Evolutionary conservation across 1,140 invertebrate genomes (phyloP).

Genomic region (Drosophila biarmipes): DNA sequence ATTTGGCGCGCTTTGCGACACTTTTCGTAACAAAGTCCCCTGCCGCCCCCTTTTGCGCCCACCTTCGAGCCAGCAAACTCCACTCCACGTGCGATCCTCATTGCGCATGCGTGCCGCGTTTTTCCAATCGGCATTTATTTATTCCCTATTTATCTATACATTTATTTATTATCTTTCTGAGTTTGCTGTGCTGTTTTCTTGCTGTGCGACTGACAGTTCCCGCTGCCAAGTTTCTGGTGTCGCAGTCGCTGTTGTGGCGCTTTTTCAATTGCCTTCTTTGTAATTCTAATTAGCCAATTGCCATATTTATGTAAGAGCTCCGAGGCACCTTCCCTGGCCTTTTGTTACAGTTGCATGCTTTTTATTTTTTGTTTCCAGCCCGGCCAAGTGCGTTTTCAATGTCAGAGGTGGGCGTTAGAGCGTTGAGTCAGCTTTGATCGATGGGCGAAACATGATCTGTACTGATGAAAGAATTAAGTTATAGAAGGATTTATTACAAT

Average conservation of each 20-base stretch:
- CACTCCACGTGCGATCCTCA: conserved; percentile 56
- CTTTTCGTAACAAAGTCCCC: conserved; percentile 63
- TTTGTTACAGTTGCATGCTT: conserved; percentile 59
- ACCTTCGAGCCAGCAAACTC: conserved; percentile 3
- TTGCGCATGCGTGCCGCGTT: conserved; percentile 71
- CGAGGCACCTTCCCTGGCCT: conserved; percentile 11
- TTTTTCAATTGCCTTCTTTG: conserved; percentile 79
- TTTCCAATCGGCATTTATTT: conserved; percentile 78
- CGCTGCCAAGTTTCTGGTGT: conserved; percentile 26
- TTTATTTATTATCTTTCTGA: conserved; percentile 78
- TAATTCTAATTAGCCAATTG: conserved; percentile 75
- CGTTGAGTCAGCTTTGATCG: conserved; percentile 17
- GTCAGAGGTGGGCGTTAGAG: conserved; percentile 15
- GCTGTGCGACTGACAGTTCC: conserved; percentile 56
- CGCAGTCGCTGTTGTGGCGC: conserved; percentile 68
- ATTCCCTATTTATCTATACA: conserved; percentile 80
- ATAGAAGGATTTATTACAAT: background rate
- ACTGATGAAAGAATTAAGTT: background rate
- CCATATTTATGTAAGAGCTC: conserved; percentile 67
- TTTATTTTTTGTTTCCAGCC: conserved; percentile 9
- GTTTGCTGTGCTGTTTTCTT: conserved; percentile 29
- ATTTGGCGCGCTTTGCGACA: conserved; percentile 78
- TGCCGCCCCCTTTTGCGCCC: background rate
- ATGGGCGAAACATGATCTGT: background rate
- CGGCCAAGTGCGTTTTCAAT: conserved; percentile 41